Base-by-base conservation (phyloP, 2,113 vertebrate genomes). In the Dipodomys merriami region DNA sequence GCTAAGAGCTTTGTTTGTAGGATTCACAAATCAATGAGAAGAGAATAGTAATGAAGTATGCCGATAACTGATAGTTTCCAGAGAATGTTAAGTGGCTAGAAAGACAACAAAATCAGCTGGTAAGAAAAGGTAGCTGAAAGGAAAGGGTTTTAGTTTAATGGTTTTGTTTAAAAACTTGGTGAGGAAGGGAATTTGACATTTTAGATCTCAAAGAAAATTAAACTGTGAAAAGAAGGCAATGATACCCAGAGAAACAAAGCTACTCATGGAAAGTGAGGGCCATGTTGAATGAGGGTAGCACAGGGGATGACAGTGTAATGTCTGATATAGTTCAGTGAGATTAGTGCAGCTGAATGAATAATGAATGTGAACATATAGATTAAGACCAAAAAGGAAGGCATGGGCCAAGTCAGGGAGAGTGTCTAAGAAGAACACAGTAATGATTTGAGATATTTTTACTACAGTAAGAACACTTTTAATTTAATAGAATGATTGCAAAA, bases 391-490 rank as follows among this genome's bases (percentile, higher is more conserved):
- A n/a, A 91, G 46, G 30, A 73, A 27, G 3, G 13, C 5, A 8
- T 57, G 46, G 33, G 6, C 7, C 16, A 49, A 0, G 13, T 25
- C 2, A 6, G 65, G 2, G 12, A 88, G 5, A 23, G 0, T 62
- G 30, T 0, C 5, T 35, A n/a, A 1, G 7, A 18, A 5, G 23
- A 20, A 0, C 3, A 64, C 0, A 46, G 16, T 30, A 68, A 85
- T 68, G 4, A 33, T 18, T 53, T 74, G 8, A 2, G n/a, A n/a
- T 60, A 87, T 68, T 86, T 69, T 76, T 8, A 76, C 29, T 80
- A 5, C 2, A 79, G 8, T 74, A 86, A 20, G 7, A 30, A 79
- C 67, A 3, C 11, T 60, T 74, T 85, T 46, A 74, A 6, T 89
- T 86, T 78, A 72, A 22, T 35, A 67, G 23, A 2, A 6, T 22